phyloP scores from a whole-genome alignment of 2,888 invertebrate species.

The Anoncus sp. region DNA sequence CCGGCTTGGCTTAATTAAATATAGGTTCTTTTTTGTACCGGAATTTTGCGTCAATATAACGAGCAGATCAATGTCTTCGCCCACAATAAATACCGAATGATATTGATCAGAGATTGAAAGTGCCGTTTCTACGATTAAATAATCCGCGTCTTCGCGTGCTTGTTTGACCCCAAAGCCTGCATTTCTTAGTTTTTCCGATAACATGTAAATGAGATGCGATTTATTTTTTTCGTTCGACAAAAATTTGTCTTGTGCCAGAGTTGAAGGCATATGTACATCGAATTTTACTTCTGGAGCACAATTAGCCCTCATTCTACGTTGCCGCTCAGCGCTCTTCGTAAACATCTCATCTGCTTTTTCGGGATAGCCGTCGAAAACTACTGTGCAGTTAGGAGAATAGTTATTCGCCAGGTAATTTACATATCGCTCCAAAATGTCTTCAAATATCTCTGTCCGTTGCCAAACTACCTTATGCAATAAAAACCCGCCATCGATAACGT shows the following conservation, averaged over 20 bases:
- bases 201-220: conserved; percentile 2
- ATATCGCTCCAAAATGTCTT: conserved; percentile 19
- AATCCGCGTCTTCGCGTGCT: conserved; percentile 9
- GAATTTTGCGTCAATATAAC: conserved; percentile 4
- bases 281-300: background rate
- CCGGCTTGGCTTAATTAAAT: too few species aligned
- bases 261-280: background rate
- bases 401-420: conserved; percentile 6
- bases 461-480: background rate
- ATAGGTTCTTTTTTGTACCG: background rate
- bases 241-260: background rate
- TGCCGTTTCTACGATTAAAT: conserved; percentile 8
- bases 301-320: background rate
- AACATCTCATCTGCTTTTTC: conserved; percentile 4
- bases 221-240: background rate
- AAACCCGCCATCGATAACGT: too few species aligned
- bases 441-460: conserved; percentile 1
- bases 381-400: background rate
- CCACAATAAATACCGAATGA: conserved; percentile 8
- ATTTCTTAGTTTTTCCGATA: conserved; percentile 13
- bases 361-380: conserved; percentile 22
- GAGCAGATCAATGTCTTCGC: conserved; percentile 8
- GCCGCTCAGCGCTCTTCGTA: conserved; percentile 1
- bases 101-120: background rate
- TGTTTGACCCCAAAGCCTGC: conserved; percentile 8